phyloP scores from a whole-genome alignment of 2,888 invertebrate species.

The Papilio demoleus region DNA sequence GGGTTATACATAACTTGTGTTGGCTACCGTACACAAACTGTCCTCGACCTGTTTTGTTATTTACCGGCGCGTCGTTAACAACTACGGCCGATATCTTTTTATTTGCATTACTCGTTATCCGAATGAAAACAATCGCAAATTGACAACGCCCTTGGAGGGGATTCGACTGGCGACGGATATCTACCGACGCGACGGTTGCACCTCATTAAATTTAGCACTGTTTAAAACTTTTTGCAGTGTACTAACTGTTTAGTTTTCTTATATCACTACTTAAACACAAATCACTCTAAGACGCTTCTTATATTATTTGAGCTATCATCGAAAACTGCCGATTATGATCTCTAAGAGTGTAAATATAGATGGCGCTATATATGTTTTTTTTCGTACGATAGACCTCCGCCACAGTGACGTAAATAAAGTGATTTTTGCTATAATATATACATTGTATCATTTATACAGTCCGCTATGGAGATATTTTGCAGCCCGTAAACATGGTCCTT shows the following conservation, averaged over 20 bases:
- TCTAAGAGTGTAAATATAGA: too few species aligned
- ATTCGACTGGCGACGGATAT: slow-evolving; percentile 40
- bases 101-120: slow-evolving; percentile 53
- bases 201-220: background rate
- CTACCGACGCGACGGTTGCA: slow-evolving; percentile 37
- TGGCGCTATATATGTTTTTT: too few species aligned
- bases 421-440: too few species aligned
- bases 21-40: slow-evolving; percentile 6
- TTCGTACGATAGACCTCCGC: too few species aligned
- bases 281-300: background rate
- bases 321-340: too few species aligned
- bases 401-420: too few species aligned
- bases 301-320: too few species aligned
- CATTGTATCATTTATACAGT: too few species aligned
- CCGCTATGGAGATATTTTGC: too few species aligned
- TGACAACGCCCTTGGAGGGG: slow-evolving; percentile 47
- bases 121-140: slow-evolving; percentile 51
- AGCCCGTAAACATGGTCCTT: too few species aligned
- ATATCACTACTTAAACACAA: background rate
- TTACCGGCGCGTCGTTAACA: slow-evolving; percentile 47
- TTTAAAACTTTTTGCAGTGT: background rate
- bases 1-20: background rate
- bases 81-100: slow-evolving; percentile 52
- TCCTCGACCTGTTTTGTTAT: slow-evolving; percentile 46
- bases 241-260: background rate